Base-by-base conservation (phyloP, 2,113 vertebrate genomes). In the Halichoeres trimaculatus region DNA sequence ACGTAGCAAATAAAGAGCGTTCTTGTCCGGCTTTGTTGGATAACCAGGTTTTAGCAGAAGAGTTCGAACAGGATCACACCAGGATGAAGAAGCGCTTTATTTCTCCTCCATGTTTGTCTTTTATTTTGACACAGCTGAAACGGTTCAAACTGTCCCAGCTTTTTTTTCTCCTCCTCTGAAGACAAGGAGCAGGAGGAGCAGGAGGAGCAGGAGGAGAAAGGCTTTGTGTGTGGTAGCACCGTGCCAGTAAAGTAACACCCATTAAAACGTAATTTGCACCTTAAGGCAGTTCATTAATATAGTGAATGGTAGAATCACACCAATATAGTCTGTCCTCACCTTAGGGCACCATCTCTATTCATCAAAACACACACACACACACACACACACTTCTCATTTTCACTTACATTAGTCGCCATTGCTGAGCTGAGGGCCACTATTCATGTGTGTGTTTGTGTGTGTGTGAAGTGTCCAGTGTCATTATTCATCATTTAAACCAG, bases 191-290 rank as follows among this genome's bases (percentile, higher is more conserved):
- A 92, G 90, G 83, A 91, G 83, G 87, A 93, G 80, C 86, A 87
- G 84, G 88, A n/a, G 30, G 6, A 6, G 30, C 3, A 30, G 30
- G 90, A 93, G 88, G 51, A 77, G 62, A 83, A 30, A 20, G 61
- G 70, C 88, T 85, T 90, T 89, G 91, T 78, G 71, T 91, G 91
- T 92, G 90, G 80, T 92, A 93, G 90, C 91, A 89, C 91, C 51
- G 60, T 87, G 93, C 91, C 92, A 61, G 91, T 93, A 95, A 96
- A 96, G 94, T 96, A 96, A 97, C 96, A 97, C 96, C 97, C 96
- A 97, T 98, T 98, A 98, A 95, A 96, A 96, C 87, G 91, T 95
- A 94, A 97, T 98, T 99, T 96, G 95, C 97, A 98, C 96, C 96
- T 96, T 87, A 91, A 96, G 96, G 97, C 96, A 95, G 93, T 97